Conservation (phyloP, 2,113 vertebrate species). For the Ibidorhyncha struthersii region DNA sequence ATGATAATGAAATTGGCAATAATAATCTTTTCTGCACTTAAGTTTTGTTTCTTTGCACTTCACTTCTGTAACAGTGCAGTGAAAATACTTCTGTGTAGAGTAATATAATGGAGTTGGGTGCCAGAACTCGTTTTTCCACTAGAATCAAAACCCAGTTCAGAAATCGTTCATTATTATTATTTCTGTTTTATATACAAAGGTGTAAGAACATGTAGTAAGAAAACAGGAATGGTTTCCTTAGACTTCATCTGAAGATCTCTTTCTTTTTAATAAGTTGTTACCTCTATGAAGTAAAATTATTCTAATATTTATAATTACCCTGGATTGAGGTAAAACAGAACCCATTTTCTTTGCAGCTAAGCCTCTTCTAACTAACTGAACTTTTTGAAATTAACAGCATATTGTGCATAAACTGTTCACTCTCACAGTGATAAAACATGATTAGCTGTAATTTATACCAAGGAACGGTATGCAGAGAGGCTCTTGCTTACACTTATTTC, state of each 20-base stretch:
- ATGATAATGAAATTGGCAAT: background rate
- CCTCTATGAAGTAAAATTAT: background rate
- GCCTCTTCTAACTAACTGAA: too few species aligned
- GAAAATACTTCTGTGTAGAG: background rate
- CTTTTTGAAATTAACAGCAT: too few species aligned
- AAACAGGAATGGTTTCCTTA: background rate
- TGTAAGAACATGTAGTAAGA: background rate
- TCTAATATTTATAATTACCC: background rate
- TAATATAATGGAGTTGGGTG: background rate
- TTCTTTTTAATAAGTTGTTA: background rate
- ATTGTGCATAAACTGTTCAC: too few species aligned
- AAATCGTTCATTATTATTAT: background rate
- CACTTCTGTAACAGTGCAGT: rapidly evolving
- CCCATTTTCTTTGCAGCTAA: too few species aligned
- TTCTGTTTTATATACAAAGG: background rate
- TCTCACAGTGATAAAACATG: too few species aligned
- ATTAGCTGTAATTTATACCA: too few species aligned
- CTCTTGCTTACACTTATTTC: too few species aligned
- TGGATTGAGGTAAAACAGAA: too few species aligned
- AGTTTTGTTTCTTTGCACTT: background rate
- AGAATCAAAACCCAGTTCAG: background rate
- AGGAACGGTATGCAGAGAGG: too few species aligned
- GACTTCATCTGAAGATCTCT: background rate
- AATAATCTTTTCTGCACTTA: background rate
- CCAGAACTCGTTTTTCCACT: background rate